Evolutionary conservation across 2,797 vertebrate genomes (phyloP).

Genomic region (Alosa sapidissima): DNA sequence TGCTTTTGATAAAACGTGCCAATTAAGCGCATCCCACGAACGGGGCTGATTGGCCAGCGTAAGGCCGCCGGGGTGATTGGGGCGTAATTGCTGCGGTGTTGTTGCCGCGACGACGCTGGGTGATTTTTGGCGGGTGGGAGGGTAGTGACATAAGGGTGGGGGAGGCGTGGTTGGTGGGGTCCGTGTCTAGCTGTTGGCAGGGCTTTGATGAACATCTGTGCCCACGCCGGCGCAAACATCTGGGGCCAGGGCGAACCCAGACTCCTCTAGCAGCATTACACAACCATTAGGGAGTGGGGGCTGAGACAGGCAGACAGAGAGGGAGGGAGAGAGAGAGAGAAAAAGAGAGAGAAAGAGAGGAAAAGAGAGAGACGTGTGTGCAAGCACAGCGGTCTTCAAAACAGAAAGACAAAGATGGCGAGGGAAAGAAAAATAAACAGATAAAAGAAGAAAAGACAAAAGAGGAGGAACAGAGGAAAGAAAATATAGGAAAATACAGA

Average conservation of each 20-base stretch:
- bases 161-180: background rate
- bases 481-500: background rate
- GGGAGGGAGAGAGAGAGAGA: conserved; percentile 17
- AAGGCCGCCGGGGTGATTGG: background rate
- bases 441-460: background rate
- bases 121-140: background rate
- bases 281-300: background rate
- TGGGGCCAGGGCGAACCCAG: conserved; percentile 40
- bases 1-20: conserved; percentile 31
- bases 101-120: background rate
- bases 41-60: background rate
- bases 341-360: background rate
- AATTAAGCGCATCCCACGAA: conserved; percentile 25
- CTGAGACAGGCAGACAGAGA: background rate
- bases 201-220: conserved; percentile 42
- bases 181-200: background rate
- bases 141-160: background rate
- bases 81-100: conserved; percentile 22
- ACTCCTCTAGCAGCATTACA: conserved; percentile 40
- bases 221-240: conserved; percentile 39
- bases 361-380: conserved; percentile 11
- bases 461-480: background rate
- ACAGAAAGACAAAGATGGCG: background rate
- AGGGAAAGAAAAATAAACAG: background rate
- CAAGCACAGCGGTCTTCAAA: background rate